These are phyloP conservation scores for Pandemis corylana DNA, from an alignment of 2,888 invertebrate genomes.

Conservation along the genomic window DNA sequence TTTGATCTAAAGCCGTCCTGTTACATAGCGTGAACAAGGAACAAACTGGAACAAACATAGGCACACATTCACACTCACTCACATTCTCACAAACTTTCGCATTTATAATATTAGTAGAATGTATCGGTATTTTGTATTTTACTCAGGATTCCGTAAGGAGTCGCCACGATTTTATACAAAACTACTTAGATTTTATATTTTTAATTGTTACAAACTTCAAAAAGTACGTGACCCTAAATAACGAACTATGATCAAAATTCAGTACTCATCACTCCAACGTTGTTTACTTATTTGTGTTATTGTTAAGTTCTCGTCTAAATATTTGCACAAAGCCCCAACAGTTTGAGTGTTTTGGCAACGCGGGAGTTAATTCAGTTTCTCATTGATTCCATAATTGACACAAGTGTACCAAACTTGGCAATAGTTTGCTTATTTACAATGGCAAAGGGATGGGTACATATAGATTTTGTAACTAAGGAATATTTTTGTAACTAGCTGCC, in stretches of 20 bases:
- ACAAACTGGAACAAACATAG: too few relatives aligned
- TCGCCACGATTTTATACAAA: too few relatives aligned
- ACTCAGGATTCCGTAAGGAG: too few relatives aligned
- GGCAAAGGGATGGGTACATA: not conserved
- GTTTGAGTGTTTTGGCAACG: slow-evolving; percentile 16
- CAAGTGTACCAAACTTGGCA: slow-evolving; percentile 7
- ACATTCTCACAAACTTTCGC: too few relatives aligned
- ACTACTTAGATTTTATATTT: too few relatives aligned
- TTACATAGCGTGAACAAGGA: too few relatives aligned
- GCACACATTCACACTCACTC: too few relatives aligned
- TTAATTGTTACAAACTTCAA: not conserved
- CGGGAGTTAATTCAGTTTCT: slow-evolving; percentile 16
- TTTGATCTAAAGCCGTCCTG: too few relatives aligned
- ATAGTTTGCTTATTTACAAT: not conserved
- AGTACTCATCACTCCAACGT: not conserved
- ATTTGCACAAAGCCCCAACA: slow-evolving; percentile 11
- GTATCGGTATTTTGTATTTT: too few relatives aligned
- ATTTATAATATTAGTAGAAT: too few relatives aligned
- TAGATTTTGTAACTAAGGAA: too few relatives aligned
- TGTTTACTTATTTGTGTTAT: slow-evolving; percentile 24
- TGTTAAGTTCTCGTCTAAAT: slow-evolving; percentile 16
- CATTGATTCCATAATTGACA: slow-evolving; percentile 5
- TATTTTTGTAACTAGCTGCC: too few relatives aligned
- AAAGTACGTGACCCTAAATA: not conserved
- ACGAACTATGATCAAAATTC: slow-evolving; percentile 1